Evolutionary conservation across 2,113 vertebrate genomes (phyloP).

Genomic region (Mustela lutreola): DNA sequence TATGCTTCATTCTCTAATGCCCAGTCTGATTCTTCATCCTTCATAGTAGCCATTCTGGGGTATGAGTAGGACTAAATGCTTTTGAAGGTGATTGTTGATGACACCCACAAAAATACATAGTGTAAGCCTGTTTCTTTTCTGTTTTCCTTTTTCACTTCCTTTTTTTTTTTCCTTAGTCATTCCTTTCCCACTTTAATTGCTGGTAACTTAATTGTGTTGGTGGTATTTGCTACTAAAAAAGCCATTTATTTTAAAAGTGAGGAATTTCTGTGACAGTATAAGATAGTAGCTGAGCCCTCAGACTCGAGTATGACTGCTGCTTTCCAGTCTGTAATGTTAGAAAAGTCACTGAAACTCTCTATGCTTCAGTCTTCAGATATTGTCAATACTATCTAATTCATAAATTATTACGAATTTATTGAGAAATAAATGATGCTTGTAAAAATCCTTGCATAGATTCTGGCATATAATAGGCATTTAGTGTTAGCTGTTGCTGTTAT

Average conservation of each 20-base stretch:
- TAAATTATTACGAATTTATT: neutral
- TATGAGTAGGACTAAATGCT: too few relatives aligned
- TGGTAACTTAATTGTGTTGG: neutral
- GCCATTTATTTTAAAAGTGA: neutral
- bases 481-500: neutral
- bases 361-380: neutral
- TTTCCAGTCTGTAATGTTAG: neutral
- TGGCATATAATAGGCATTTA: neutral
- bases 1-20: neutral
- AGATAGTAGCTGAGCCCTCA: neutral
- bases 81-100: neutral
- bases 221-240: neutral
- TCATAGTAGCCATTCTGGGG: fast-evolving
- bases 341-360: neutral
- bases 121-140: neutral
- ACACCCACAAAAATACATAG: neutral
- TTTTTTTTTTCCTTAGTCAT: neutral
- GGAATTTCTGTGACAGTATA: neutral
- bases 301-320: neutral
- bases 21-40: neutral
- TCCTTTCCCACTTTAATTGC: neutral
- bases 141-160: neutral
- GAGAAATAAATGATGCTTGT: neutral
- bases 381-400: neutral
- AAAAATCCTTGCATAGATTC: neutral